Evolutionary conservation across 2,113 vertebrate genomes (phyloP), one percentile per base, ranked within the genome.

Genomic region (Eudyptes chrysolophus): DNA sequence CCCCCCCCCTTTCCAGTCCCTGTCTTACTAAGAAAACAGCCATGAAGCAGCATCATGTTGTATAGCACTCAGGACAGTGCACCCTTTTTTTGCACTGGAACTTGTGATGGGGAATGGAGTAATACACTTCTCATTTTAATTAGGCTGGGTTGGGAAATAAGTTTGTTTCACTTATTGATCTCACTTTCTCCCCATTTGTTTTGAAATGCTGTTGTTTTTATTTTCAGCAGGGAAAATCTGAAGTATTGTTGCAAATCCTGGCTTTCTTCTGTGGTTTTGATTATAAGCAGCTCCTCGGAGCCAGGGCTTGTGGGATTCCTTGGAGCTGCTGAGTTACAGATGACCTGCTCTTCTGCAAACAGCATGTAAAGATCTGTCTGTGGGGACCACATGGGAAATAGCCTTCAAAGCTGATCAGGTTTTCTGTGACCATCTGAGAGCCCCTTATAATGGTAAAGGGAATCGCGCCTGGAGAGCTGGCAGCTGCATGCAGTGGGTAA

Each of bases 291-390:
- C 69, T 58, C 32, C 78, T 82, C 0, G 0, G 69, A 92, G 34
- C 54, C 36, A 18, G 61, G 51, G 46, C 30, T 58, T 49, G 34
- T 27, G 74, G 40, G 36, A 70, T 46, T 57, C 27, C 48, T 77
- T n/a, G 61, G 29, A 75, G 61, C 38, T 60, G 40, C 44, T 77
- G 87, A 69, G 36, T 34, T 58, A 34, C 42, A 58, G 38, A 16
- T 62, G 30, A 70, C 57, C 48, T 21, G 7, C 25, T 65, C 18
- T 42, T 62, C 66, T 46, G 27, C 20, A 57, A 38, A 38, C 15
- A 16, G n/a, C 0, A 0, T 1, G 6, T 26, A 17, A 60, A 40
- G 69, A 61, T 40, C n/a, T 7, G 16, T 49, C 70, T 8, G 7
- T 6, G 42, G 26, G 44, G 8, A 69, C 48, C n/a, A 36, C 16